These are phyloP conservation scores for Pampus argenteus DNA, from an alignment of 2,797 vertebrate genomes.

Conservation along the genomic window DNA sequence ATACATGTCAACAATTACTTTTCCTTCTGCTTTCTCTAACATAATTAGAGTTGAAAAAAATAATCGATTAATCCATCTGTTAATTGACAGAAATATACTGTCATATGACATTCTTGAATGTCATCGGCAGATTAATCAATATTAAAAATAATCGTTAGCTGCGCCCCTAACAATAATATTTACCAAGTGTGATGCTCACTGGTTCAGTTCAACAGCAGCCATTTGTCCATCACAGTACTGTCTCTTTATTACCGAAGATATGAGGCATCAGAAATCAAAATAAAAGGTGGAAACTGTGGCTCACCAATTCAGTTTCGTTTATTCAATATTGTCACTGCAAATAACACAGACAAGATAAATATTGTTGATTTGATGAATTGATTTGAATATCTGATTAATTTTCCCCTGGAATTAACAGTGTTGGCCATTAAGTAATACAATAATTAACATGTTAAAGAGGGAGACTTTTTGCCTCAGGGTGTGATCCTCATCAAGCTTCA, in stretches of 20 bases:
- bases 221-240: background rate
- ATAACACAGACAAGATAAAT: too few species aligned
- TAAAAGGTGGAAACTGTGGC: constrained; percentile 14
- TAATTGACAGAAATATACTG: too few species aligned
- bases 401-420: background rate
- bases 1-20: background rate
- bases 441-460: constrained; percentile 26
- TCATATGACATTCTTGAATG: background rate
- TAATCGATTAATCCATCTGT: background rate
- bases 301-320: constrained; percentile 23
- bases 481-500: constrained; percentile 26
- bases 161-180: background rate
- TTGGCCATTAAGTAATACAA: constrained; percentile 27
- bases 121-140: background rate
- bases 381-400: too few species aligned
- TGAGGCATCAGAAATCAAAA: background rate
- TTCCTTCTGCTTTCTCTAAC: background rate
- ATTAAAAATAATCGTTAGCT: background rate
- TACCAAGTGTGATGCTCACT: background rate
- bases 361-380: too few species aligned
- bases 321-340: constrained; percentile 24
- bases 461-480: constrained; percentile 30
- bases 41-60: background rate
- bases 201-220: background rate
- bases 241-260: background rate